Evolutionary conservation across 2,113 vertebrate species (phyloP).

Genomic region (Lagopus muta): DNA sequence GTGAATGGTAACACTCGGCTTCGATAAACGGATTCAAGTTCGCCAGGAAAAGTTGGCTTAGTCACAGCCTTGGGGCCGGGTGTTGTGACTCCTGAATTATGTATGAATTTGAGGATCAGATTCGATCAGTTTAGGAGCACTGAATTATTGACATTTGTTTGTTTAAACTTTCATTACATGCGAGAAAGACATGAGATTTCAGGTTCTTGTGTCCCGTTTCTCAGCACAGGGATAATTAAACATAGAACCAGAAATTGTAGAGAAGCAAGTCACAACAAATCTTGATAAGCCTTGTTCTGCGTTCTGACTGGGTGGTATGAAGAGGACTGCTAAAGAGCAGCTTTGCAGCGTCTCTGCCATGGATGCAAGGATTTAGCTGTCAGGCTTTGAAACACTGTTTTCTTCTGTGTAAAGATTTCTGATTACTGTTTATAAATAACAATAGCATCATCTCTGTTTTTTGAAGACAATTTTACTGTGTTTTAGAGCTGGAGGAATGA

Average conservation of each 20-base stretch:
- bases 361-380: background rate
- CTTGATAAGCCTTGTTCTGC: background rate
- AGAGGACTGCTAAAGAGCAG: background rate
- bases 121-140: background rate
- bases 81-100: background rate
- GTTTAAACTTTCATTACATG: background rate
- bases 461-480: background rate
- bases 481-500: background rate
- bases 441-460: background rate
- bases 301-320: background rate
- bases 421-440: background rate
- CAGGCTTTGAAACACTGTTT: background rate
- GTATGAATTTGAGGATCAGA: background rate
- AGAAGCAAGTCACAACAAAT: conserved; percentile 51
- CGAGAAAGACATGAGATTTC: background rate
- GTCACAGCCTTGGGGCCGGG: background rate
- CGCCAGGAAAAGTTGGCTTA: background rate
- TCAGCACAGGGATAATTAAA: background rate
- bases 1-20: background rate
- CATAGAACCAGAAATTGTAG: background rate
- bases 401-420: background rate
- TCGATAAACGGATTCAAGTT: background rate
- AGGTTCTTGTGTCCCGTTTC: background rate
- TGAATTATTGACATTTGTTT: background rate
- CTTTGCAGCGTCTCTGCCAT: background rate